Percentiles rank a stretch among this genome's conserved stretches.
Conservation (phyloP, 2,113 vertebrate species). For the Prietella phreatophila region DNA sequence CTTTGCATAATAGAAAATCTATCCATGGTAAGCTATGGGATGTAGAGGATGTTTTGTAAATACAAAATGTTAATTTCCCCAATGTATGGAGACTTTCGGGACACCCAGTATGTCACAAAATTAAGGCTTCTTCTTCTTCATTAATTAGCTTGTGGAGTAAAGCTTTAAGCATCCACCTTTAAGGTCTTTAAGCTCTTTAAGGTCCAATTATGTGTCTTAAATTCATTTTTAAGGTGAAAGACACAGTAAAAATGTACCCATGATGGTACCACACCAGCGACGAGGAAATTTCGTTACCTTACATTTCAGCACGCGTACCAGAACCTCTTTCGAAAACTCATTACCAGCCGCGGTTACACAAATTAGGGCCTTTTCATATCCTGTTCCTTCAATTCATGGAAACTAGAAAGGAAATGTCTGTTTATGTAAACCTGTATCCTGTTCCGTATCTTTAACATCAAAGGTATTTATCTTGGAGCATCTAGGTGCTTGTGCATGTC, state of each 20-base stretch:
- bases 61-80: too few species aligned
- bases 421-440: not conserved
- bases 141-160: not conserved
- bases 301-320: not conserved
- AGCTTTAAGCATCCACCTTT: not conserved
- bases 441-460: not conserved
- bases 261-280: not conserved
- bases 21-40: too few species aligned
- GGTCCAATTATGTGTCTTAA: not conserved
- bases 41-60: too few species aligned
- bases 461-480: not conserved
- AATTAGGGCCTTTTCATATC: not conserved
- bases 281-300: not conserved
- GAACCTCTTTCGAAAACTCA: not conserved
- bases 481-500: not conserved
- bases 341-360: not conserved
- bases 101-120: too few species aligned
- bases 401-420: constrained; percentile 8
- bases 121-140: too few species aligned
- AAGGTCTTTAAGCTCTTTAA: not conserved
- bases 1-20: too few species aligned
- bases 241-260: not conserved
- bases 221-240: not conserved
- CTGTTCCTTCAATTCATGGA: constrained; percentile 33
- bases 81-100: too few species aligned